These are phyloP conservation scores for Sesia bembeciformis DNA, from an alignment of 2,888 invertebrate species.

Conservation along the genomic window DNA sequence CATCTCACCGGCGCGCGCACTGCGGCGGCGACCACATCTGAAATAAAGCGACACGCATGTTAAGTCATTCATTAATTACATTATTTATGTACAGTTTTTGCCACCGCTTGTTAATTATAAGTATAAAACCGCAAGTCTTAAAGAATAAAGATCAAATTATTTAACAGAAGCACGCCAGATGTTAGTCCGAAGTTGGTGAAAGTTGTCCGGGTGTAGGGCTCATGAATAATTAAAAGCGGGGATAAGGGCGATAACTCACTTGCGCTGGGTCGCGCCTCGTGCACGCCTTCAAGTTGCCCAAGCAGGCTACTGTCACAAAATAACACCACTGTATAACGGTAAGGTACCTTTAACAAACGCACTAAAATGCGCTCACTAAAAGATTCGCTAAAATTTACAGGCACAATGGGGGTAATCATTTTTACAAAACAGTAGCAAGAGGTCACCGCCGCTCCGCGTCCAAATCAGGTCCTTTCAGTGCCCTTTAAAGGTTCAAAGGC, in stretches of 20 bases:
- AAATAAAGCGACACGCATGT: not conserved
- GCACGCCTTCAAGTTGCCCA: conserved; percentile 2
- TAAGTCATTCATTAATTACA: no score
- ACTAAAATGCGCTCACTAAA: no score
- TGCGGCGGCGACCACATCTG: conserved; percentile 53
- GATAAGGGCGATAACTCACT: conserved; percentile 56
- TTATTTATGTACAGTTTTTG: not conserved
- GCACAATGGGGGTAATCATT: no score
- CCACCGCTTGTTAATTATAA: conserved; percentile 10
- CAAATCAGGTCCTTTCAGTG: no score
- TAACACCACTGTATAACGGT: conserved; percentile 24
- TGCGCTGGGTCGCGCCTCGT: conserved; percentile 7
- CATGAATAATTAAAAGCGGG: conserved; percentile 66
- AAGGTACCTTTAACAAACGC: no score
- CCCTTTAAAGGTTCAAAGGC: no score
- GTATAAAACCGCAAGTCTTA: conserved; percentile 10
- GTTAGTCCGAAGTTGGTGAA: conserved; percentile 43
- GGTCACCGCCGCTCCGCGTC: no score
- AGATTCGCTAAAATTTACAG: no score
- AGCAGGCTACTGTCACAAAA: conserved; percentile 34
- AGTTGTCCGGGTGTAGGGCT: conserved; percentile 39
- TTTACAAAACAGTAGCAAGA: no score
- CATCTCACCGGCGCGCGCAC: conserved; percentile 56
- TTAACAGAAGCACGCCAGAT: conserved; percentile 52
- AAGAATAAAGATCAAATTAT: conserved; percentile 56